Evolutionary conservation across 2,797 vertebrate genomes (phyloP).

Genomic region (Gouania willdenowi): DNA sequence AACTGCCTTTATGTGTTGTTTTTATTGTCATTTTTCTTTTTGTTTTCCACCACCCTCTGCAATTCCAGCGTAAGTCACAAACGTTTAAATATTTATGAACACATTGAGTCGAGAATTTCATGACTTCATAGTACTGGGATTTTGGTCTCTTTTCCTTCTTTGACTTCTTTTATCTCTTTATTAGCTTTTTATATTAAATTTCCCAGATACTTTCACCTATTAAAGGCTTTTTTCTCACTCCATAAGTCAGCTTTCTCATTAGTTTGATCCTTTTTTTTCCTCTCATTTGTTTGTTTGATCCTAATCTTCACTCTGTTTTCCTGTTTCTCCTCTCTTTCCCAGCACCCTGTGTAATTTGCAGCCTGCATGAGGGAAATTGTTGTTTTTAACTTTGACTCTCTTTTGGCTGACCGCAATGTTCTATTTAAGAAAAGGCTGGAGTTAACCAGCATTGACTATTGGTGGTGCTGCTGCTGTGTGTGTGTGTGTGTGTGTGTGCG

Average conservation of each 20-base stretch:
- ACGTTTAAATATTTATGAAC: too few species aligned
- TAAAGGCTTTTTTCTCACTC: too few species aligned
- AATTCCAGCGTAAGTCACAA: too few species aligned
- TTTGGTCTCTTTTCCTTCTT: not conserved
- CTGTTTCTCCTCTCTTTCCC: conserved; percentile 24
- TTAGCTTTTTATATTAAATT: not conserved
- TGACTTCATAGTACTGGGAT: too few species aligned
- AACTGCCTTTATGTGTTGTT: not conserved
- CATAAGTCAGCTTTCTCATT: not conserved
- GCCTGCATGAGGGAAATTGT: conserved; percentile 62
- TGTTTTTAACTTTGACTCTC: conserved; percentile 75
- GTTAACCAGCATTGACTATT: conserved; percentile 55
- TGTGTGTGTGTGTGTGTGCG: conserved; percentile 13
- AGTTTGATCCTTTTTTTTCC: not conserved
- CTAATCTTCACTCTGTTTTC: conserved; percentile 5
- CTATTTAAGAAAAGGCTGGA: conserved; percentile 77
- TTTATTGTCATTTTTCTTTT: not conserved
- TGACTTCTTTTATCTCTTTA: not conserved
- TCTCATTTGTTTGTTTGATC: conserved; percentile 14
- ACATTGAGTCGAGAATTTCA: too few species aligned
- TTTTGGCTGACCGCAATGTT: conserved; percentile 73
- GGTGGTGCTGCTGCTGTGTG: conserved; percentile 24
- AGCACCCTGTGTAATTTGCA: conserved; percentile 69
- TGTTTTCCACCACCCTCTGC: too few species aligned
- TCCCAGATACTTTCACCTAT: too few species aligned